Evolutionary conservation across 2,888 invertebrate genomes (phyloP).

Genomic region (Drosophila austrosaltans): DNA sequence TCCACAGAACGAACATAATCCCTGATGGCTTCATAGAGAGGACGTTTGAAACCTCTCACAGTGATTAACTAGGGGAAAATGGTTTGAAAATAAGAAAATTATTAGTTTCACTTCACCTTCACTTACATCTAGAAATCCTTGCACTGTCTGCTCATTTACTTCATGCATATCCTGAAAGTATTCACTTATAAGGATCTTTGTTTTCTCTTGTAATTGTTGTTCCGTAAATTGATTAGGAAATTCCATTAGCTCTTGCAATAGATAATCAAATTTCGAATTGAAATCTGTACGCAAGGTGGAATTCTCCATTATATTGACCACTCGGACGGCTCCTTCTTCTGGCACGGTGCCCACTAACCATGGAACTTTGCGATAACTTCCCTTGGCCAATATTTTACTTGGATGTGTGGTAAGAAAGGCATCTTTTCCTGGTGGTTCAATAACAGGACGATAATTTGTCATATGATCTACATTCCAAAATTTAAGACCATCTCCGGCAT

Average conservation of each 20-base stretch:
- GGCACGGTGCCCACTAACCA: constrained; percentile 84
- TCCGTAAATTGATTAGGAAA: constrained; percentile 58
- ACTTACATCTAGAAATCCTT: constrained; percentile 75
- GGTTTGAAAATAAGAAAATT: background rate
- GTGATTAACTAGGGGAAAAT: constrained; percentile 82
- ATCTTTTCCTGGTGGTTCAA: constrained; percentile 80
- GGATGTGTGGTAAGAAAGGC: constrained; percentile 84
- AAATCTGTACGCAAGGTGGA: constrained; percentile 68
- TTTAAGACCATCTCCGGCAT: constrained; percentile 84
- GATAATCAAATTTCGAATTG: constrained; percentile 75
- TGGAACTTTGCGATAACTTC: constrained; percentile 83
- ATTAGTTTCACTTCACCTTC: background rate
- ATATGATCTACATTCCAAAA: constrained; percentile 85
- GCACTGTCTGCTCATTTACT: constrained; percentile 68
- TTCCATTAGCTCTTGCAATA: constrained; percentile 79
- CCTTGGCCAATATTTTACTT: constrained; percentile 79
- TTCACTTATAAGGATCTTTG: constrained; percentile 58
- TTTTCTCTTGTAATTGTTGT: constrained; percentile 43
- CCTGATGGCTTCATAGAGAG: constrained; percentile 81
- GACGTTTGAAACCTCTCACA: constrained; percentile 84
- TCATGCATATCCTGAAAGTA: constrained; percentile 76
- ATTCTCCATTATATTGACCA: constrained; percentile 80
- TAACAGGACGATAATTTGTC: constrained; percentile 83
- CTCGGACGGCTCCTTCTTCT: constrained; percentile 85
- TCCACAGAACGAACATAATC: constrained; percentile 62